A percentile compares a stretch with the other conserved stretches of the same genome.
These are phyloP conservation scores for Drosophila prolongata DNA, from an alignment of 2,888 invertebrate species.

Conservation along the genomic window DNA sequence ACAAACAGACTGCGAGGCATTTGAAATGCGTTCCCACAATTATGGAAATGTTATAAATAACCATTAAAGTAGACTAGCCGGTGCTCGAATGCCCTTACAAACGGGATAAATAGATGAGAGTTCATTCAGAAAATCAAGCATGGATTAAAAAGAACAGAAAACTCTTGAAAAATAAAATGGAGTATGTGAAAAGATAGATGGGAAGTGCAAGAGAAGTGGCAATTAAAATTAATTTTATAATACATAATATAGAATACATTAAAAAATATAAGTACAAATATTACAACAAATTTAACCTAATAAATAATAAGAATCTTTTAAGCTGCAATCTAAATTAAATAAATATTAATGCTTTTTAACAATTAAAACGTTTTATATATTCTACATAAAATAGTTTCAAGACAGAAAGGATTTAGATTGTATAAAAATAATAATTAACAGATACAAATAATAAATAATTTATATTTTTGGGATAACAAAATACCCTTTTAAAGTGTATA, in stretches of 20 bases:
- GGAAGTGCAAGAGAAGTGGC: too few species aligned
- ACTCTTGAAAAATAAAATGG: not conserved
- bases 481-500: slow-evolving; percentile 3
- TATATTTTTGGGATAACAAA: not conserved
- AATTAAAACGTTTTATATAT: not conserved
- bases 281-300: too few species aligned
- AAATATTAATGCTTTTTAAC: too few species aligned
- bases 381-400: too few species aligned
- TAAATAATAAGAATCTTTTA: too few species aligned
- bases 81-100: slow-evolving; percentile 18
- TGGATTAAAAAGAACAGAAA: not conserved
- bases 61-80: not conserved
- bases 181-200: not conserved
- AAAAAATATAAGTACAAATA: too few species aligned
- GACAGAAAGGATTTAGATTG: too few species aligned
- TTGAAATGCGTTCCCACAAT: slow-evolving; percentile 51
- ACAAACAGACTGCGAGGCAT: slow-evolving; percentile 47
- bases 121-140: not conserved
- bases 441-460: not conserved
- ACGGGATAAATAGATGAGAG: not conserved
- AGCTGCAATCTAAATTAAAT: too few species aligned
- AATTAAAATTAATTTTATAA: too few species aligned
- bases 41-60: slow-evolving; percentile 53
- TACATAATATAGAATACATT: too few species aligned
- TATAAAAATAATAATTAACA: not conserved